Evolutionary conservation across 2,888 invertebrate species (phyloP).

Genomic region (Odontocolon sp.): DNA sequence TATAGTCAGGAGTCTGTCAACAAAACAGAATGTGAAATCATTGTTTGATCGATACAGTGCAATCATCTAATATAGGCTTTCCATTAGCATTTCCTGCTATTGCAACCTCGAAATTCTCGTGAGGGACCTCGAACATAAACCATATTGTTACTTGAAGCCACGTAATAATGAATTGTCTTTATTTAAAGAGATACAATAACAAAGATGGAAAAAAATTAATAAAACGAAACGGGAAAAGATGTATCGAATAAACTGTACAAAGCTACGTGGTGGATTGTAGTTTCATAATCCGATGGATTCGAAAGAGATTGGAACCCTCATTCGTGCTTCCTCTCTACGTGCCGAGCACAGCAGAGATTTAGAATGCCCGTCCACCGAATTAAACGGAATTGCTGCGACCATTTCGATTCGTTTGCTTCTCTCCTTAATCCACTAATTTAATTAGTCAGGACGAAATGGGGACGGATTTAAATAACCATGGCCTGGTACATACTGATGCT

Average conservation of each 20-base stretch:
- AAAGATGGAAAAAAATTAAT: neutral
- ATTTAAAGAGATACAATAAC: neutral
- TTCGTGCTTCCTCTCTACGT: conserved; percentile 6
- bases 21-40: conserved; percentile 20
- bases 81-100: neutral
- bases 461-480: conserved; percentile 48
- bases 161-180: too few relatives aligned
- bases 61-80: neutral
- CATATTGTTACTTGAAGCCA: too few relatives aligned
- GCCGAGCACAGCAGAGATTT: conserved; percentile 22
- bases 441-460: conserved; percentile 24
- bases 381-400: conserved; percentile 38
- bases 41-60: neutral
- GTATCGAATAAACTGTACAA: neutral
- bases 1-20: conserved; percentile 8
- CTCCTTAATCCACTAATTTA: conserved; percentile 56
- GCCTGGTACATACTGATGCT: conserved; percentile 31
- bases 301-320: conserved; percentile 24
- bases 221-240: neutral
- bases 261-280: neutral
- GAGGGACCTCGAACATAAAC: too few relatives aligned
- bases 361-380: conserved; percentile 26
- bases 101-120: neutral
- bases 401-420: conserved; percentile 50
- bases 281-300: conserved; percentile 13